Percentiles rank a stretch among this genome's conserved stretches.
phyloP scores from a whole-genome alignment of 1,140 invertebrate species.

The Saccostrea cuccullata region DNA sequence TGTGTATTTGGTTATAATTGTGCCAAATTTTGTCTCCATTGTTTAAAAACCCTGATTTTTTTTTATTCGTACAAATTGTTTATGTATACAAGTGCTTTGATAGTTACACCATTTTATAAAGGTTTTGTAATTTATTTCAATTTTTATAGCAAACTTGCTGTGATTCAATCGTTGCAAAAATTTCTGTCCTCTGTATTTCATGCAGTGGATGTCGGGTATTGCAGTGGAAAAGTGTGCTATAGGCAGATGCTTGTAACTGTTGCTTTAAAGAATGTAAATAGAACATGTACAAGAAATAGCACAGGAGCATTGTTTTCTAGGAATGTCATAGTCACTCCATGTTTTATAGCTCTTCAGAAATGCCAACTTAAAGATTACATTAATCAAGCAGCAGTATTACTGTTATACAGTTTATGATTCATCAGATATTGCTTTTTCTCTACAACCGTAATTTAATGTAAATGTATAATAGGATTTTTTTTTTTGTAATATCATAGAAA shows the following conservation, averaged over 20 bases:
- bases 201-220: background rate
- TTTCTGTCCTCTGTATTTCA: background rate
- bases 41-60: background rate
- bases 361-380: background rate
- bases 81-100: slow-evolving; percentile 25
- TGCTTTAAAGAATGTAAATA: background rate
- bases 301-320: background rate
- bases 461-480: background rate
- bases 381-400: slow-evolving; percentile 18
- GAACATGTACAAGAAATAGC: background rate
- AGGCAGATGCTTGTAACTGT: background rate
- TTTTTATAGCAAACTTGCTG: slow-evolving; percentile 13
- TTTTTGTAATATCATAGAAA: background rate
- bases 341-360: background rate
- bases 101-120: background rate
- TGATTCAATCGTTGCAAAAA: background rate
- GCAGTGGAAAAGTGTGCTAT: background rate
- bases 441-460: background rate
- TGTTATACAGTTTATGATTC: background rate
- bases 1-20: slow-evolving; percentile 9
- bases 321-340: background rate
- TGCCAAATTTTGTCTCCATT: slow-evolving; percentile 7
- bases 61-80: slow-evolving; percentile 4
- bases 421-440: background rate
- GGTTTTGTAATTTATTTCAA: background rate